phyloP scores from a whole-genome alignment of 2,113 vertebrate genomes.

The Orcinus orca region DNA sequence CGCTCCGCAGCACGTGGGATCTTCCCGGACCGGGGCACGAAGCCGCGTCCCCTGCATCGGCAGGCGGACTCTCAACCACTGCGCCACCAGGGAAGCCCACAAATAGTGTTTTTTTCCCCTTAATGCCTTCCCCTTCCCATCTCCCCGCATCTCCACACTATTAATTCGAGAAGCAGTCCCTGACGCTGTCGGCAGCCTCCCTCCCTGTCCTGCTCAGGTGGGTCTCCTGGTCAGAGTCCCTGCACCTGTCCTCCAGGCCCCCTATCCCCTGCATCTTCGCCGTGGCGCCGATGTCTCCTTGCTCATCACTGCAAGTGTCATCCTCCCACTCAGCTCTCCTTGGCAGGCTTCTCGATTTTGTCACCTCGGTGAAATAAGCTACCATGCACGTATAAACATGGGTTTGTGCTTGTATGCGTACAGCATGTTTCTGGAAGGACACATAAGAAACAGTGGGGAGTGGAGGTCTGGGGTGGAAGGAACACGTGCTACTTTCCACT shows the following conservation, averaged over 20 bases:
- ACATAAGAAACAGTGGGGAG: background rate
- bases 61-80: too few relatives aligned
- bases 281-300: background rate
- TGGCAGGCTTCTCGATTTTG: background rate
- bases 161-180: background rate
- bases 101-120: background rate
- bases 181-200: background rate
- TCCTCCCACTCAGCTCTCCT: background rate
- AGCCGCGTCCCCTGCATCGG: rapidly evolving
- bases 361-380: background rate
- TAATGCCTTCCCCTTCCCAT: background rate
- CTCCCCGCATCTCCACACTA: background rate
- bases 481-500: background rate
- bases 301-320: background rate
- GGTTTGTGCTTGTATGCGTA: background rate
- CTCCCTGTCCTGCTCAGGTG: too few relatives aligned
- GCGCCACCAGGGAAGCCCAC: too few relatives aligned
- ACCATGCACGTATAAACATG: background rate
- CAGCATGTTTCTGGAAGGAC: background rate
- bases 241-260: background rate
- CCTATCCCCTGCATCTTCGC: background rate
- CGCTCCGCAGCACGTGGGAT: too few relatives aligned
- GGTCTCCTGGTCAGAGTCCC: background rate
- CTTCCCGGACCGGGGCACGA: too few relatives aligned
- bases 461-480: background rate